Base-by-base conservation (phyloP, 2,888 invertebrate species). In the Bursaphelenchus okinawaensis region DNA sequence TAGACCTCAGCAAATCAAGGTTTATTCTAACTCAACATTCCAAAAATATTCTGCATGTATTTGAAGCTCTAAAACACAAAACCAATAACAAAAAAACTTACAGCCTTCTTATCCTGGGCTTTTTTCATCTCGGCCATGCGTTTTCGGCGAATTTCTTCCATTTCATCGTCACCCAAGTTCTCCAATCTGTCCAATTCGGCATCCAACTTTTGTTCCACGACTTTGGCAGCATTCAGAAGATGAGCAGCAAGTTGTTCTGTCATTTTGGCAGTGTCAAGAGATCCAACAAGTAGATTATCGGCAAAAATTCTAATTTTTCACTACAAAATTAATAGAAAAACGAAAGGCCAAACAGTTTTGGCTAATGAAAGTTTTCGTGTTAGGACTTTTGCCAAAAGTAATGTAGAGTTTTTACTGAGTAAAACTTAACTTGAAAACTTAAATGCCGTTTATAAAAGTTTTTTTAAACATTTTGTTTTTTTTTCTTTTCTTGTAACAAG, bases 121-220 rank as follows among this genome's bases (percentile, higher is more conserved):
- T 55, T 50, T 19, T 52, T 60, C 68, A 68, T 55, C n/a, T 68
- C 68, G 3, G 23, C 57, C 9, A 68, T 23, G n/a, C 68, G 62
- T n/a, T 67, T 69, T 24, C 61, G 54, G 1, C 67, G 61, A 28
- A 68, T 68, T 24, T 56, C 68, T 27, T 68, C 67, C 51, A 67
- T 55, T 19, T 55, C 67, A 52, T 67, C 67, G 12, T 68, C 67
- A 51, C 62, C 68, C 24, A 65, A 31, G 19, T 65, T 31, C 28
- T 65, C 69, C 9, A 69, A 27, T 0, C 56, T 20, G 40, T 68
- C 59, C 51, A 66, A 26, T n/a, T 66, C 62, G 12, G 55, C 62
- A 40, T 66, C 67, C 4, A 66, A 19, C 62, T 66, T 67, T 31
- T 66, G 69, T 27, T 66, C 67, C 27, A 66, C 69, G 4, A 63